Evolutionary conservation across 1,140 invertebrate genomes (phyloP), one percentile per base, ranked within the genome.

Genomic region (Dendrolimus kikuchii): DNA sequence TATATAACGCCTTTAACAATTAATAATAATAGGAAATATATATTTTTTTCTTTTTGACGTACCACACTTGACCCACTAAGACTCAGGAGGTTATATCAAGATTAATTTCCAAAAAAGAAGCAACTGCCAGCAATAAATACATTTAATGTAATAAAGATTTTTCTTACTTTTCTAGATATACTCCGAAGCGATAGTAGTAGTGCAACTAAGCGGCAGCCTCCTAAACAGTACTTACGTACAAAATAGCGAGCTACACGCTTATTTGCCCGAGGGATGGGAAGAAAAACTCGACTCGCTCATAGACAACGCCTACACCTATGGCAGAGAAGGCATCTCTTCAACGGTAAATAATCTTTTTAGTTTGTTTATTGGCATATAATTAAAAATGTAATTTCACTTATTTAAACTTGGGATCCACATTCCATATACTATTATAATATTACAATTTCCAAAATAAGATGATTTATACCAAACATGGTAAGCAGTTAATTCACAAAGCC

Each of bases 291-390:
- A 97, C 81, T 94, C 95, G 41, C 92, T 97, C 55, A 89, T 98
- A 4, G 94, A 96, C 65, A 97, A 98, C 88, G 95, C 95, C 10
- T 98, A 98, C 77, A 89, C 93, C 8, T 97, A 98, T 87, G 96
- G 96, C 7, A 88, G 95, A 66, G 92, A 95, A 77, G 95, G 93
- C 59, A 94, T 97, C 64, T 93, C 93, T 4, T 93, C 92, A 65
- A 91, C 92, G 68, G 94, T 96, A 83, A 89, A 89, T 81, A 41
- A 37, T 46, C 5, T 38, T 7, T 38, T 43, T 43, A 43, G 5
- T 43, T 43, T n/a, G 8, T 43, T 43, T 6, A 8, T 8, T n/a
- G 10, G 8, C 42, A 5, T 43, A 43, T n/a, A n/a, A 4, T n/a
- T 23, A 23, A 23, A 23, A 23, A 23, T 23, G 23, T 23, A 23